Percentiles rank a stretch among this genome's conserved stretches.
Evolutionary conservation across 2,113 vertebrate species (phyloP).

Genomic region (Synodontis membranacea): DNA sequence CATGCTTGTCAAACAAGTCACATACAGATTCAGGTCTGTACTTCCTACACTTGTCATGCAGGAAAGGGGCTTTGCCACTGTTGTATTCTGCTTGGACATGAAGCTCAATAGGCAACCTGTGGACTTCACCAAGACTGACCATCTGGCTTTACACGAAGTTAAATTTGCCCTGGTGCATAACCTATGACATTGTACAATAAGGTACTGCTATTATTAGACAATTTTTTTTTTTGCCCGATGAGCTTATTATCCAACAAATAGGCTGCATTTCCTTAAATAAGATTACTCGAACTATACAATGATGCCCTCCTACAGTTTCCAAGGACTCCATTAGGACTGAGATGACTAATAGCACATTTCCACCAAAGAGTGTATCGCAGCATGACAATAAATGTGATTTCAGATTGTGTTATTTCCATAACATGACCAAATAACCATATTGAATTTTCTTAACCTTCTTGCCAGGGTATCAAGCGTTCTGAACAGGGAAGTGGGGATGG

Average conservation of each 20-base stretch:
- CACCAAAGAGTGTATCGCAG: neutral
- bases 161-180: neutral
- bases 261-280: neutral
- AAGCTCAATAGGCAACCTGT: neutral
- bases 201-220: neutral
- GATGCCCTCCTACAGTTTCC: neutral
- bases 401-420: neutral
- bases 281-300: neutral
- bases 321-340: neutral
- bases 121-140: neutral
- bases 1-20: constrained; percentile 3
- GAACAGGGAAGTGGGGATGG: neutral
- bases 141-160: neutral
- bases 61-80: neutral
- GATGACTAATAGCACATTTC: neutral
- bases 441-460: neutral
- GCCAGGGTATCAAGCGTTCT: neutral
- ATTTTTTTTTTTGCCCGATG: neutral
- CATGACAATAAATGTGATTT: neutral
- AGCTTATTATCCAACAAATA: neutral
- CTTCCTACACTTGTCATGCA: neutral
- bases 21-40: neutral
- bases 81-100: neutral
- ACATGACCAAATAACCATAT: neutral
- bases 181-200: neutral